Evolutionary conservation across 2,113 vertebrate species (phyloP), one percentile per base, ranked within the genome.

Genomic region (Rallus limicola): DNA sequence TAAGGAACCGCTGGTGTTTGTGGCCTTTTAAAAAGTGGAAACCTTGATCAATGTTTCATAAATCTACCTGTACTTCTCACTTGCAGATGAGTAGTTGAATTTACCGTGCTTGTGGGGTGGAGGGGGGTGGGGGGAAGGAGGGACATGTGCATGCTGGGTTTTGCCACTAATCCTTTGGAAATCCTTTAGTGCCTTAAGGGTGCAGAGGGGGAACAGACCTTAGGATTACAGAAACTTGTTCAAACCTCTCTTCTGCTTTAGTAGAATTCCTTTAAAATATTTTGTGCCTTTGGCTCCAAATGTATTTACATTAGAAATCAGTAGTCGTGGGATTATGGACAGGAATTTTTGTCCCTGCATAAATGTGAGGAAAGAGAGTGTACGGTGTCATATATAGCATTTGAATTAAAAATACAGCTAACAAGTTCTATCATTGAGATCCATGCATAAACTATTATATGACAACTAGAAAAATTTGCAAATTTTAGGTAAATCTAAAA

Each of bases 121-220:
- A 74, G 13, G 42, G 6, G 42, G 42, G 52, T 16, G 71, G 63
- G 67, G 36, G 62, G 58, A 15, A 15, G 44, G 67, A 91, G 58
- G 77, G 65, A 92, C 44, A 33, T 23, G 67, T 86, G 70, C 48
- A 60, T 76, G 50, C 59, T 93, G 82, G 72, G 71, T 81, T 86
- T 74, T 95, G 83, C 67, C 59, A 88, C 67, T 82, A 91, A 95
- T 94, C 86, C 84, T 96, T 91, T 79, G 82, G 95, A 95, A 96
- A 96, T 95, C 95, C 94, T 97, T 96, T 90, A 93, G 97, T 95
- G 96, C 96, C 96, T 97, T 97, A 96, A 90, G 70, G 93, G 97
- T 96, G 92, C 82, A 92, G 75, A 96, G 80, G 64, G 89, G 62
- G 44, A 84, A 67, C 80, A 88, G 79, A 78, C 63, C 36, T 71